Evolutionary conservation across 2,113 vertebrate genomes (phyloP).

Genomic region (Prietella phreatophila): DNA sequence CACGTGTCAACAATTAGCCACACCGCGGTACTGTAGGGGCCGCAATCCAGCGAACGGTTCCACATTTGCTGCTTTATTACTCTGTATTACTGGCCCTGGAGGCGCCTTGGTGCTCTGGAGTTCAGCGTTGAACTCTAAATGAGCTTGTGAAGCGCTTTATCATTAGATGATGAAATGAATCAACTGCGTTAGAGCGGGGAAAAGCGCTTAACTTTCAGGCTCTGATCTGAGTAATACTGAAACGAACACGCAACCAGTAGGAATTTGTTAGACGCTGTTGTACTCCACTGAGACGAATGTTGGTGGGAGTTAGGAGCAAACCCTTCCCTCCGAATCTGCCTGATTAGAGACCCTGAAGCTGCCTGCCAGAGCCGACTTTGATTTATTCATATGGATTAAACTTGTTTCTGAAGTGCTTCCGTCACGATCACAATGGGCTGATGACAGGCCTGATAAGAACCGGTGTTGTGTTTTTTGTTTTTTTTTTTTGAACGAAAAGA

Average conservation of each 20-base stretch:
- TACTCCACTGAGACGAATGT: constrained; percentile 2
- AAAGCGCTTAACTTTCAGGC: not conserved
- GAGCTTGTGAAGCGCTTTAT: not conserved
- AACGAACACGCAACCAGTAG: not conserved
- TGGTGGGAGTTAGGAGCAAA: not conserved
- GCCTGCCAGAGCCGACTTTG: constrained; percentile 37
- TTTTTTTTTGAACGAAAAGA: constrained; percentile 31
- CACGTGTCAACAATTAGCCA: constrained; percentile 54
- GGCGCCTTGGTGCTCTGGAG: not conserved
- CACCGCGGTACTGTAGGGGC: constrained; percentile 54
- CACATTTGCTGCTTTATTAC: constrained; percentile 30
- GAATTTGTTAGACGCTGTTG: constrained; percentile 13
- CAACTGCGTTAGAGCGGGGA: not conserved
- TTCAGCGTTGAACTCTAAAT: constrained; percentile 8
- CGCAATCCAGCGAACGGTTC: constrained; percentile 40
- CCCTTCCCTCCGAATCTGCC: constrained; percentile 24
- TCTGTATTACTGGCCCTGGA: constrained; percentile 15
- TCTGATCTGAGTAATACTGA: not conserved
- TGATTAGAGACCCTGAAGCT: constrained; percentile 24
- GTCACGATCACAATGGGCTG: constrained; percentile 53
- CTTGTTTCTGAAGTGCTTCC: constrained; percentile 36
- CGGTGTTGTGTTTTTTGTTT: constrained; percentile 11
- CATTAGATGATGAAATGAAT: constrained; percentile 27
- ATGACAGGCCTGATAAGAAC: constrained; percentile 55
- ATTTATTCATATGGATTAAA: constrained; percentile 52